Conservation (phyloP, 1,140 invertebrate species). For the Orchesella cincta region DNA sequence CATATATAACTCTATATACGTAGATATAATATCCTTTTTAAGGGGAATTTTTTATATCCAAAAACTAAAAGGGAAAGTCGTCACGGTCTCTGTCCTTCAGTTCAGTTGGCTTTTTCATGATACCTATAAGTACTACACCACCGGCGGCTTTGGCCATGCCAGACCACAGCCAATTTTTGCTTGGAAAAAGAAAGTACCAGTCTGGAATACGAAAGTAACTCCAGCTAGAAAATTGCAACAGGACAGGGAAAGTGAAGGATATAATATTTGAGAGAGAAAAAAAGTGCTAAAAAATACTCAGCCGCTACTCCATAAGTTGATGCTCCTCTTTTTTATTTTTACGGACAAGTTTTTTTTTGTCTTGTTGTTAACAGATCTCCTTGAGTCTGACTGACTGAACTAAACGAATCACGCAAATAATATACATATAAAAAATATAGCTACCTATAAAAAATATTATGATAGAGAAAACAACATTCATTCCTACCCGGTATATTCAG, state of each 20-base stretch:
- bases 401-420: background rate
- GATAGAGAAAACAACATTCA: too few species aligned
- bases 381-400: conserved; percentile 14
- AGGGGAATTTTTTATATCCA: too few species aligned
- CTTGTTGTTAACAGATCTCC: conserved; percentile 9
- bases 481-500: too few species aligned
- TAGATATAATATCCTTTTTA: too few species aligned
- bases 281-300: conserved; percentile 11
- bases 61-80: too few species aligned
- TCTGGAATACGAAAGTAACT: background rate
- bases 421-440: background rate
- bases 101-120: too few species aligned
- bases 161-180: too few species aligned
- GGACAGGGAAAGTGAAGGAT: background rate
- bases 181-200: background rate
- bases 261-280: background rate
- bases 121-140: too few species aligned
- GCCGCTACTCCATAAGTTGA: too few species aligned
- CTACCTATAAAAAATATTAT: too few species aligned
- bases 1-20: too few species aligned
- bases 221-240: background rate
- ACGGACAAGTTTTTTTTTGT: conserved; percentile 7
- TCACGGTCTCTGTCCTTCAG: background rate
- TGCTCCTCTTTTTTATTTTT: conserved; percentile 4
- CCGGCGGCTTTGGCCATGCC: too few species aligned